These are phyloP conservation scores for Pycnonotus jocosus DNA, from an alignment of 2,113 vertebrate species.

Conservation along the genomic window DNA sequence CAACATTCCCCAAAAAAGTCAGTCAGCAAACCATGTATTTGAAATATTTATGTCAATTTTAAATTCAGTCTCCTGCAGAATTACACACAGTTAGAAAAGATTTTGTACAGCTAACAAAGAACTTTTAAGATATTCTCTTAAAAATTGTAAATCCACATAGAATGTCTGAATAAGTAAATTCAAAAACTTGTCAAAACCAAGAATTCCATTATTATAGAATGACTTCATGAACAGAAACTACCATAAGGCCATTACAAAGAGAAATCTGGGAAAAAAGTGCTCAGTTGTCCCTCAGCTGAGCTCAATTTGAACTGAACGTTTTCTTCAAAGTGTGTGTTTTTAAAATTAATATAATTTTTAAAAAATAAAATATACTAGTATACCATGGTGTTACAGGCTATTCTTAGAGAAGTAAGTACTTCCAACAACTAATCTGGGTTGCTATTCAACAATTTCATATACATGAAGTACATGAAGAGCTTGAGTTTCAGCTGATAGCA, in stretches of 20 bases:
- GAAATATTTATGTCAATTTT: neutral
- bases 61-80: neutral
- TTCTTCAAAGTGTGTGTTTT: neutral
- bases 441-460: neutral
- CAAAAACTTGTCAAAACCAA: neutral
- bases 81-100: neutral
- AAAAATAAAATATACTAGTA: neutral
- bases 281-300: neutral
- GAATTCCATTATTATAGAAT: neutral
- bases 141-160: neutral
- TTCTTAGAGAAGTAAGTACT: neutral
- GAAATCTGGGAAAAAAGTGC: neutral
- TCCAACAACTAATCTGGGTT: neutral
- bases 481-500: neutral
- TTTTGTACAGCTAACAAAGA: neutral
- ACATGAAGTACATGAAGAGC: neutral
- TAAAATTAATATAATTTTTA: neutral
- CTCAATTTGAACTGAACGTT: neutral
- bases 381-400: neutral
- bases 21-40: neutral
- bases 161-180: neutral
- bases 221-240: neutral
- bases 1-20: neutral
- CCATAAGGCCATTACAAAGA: neutral
- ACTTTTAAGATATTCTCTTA: neutral